Conservation (phyloP, 1,140 invertebrate genomes). For the Ceratoteleas bidentatus region DNA sequence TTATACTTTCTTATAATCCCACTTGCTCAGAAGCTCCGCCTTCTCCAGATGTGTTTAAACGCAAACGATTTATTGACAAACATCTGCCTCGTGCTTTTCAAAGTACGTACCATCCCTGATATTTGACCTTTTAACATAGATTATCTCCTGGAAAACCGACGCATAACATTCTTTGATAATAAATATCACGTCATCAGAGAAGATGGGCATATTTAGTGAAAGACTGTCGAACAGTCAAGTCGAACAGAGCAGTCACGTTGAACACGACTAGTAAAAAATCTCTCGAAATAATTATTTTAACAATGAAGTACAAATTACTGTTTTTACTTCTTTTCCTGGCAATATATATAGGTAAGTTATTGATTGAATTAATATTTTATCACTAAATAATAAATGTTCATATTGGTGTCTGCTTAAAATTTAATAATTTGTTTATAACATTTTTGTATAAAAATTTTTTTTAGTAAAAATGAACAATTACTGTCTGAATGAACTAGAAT, state of each 20-base stretch:
- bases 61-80: constrained; percentile 16
- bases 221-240: constrained; percentile 7
- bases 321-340: constrained; percentile 15
- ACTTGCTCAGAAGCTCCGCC: too few species aligned
- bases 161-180: constrained; percentile 25
- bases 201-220: not conserved
- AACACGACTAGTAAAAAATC: not conserved
- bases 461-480: not conserved
- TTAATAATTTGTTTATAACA: too few species aligned
- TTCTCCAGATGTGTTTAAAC: too few species aligned
- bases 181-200: constrained; percentile 3
- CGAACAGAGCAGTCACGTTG: constrained; percentile 10
- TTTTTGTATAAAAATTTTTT: too few species aligned
- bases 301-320: constrained; percentile 21
- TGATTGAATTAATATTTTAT: too few species aligned
- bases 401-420: too few species aligned
- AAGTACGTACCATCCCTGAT: not conserved
- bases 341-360: constrained; percentile 10
- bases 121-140: constrained; percentile 36
- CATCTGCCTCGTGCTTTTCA: not conserved
- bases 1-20: too few species aligned
- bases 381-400: too few species aligned
- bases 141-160: constrained; percentile 21
- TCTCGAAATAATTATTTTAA: not conserved
- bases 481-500: not conserved